These are phyloP conservation scores for Sebastes nivosus DNA, from an alignment of 2,797 vertebrate species.

Conservation along the genomic window DNA sequence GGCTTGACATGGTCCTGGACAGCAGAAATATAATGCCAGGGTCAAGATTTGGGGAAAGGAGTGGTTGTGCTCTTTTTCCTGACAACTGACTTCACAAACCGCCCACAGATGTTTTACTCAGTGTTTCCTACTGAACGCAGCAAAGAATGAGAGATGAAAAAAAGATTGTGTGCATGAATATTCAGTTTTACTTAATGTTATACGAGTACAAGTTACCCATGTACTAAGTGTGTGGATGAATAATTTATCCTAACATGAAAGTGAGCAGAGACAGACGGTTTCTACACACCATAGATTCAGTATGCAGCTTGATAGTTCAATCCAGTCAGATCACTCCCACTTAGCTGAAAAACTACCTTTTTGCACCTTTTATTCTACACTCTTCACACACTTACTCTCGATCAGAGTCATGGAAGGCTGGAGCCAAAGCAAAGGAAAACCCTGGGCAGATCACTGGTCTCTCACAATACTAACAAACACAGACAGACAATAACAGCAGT, in stretches of 20 bases:
- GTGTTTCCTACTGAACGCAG: slow-evolving; percentile 49
- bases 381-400: neutral
- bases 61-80: slow-evolving; percentile 53
- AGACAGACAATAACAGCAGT: slow-evolving; percentile 32
- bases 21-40: slow-evolving; percentile 63
- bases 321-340: slow-evolving; percentile 1
- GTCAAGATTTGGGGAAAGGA: slow-evolving; percentile 68
- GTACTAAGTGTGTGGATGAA: neutral
- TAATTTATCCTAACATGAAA: slow-evolving; percentile 17
- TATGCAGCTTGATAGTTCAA: neutral
- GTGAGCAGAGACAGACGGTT: neutral
- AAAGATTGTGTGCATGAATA: slow-evolving; percentile 18
- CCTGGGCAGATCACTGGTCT: slow-evolving; percentile 12
- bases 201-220: slow-evolving; percentile 15
- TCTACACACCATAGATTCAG: neutral
- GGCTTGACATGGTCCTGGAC: slow-evolving; percentile 72
- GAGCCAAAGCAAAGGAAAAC: neutral
- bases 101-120: slow-evolving; percentile 55
- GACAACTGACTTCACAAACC: slow-evolving; percentile 66
- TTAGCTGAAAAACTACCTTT: slow-evolving; percentile 18
- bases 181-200: slow-evolving; percentile 35
- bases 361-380: slow-evolving; percentile 8
- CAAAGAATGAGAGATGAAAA: slow-evolving; percentile 3
- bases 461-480: slow-evolving; percentile 23
- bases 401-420: slow-evolving; percentile 10